Conservation (phyloP, 2,797 vertebrate genomes). For the Poecilia wingei region DNA sequence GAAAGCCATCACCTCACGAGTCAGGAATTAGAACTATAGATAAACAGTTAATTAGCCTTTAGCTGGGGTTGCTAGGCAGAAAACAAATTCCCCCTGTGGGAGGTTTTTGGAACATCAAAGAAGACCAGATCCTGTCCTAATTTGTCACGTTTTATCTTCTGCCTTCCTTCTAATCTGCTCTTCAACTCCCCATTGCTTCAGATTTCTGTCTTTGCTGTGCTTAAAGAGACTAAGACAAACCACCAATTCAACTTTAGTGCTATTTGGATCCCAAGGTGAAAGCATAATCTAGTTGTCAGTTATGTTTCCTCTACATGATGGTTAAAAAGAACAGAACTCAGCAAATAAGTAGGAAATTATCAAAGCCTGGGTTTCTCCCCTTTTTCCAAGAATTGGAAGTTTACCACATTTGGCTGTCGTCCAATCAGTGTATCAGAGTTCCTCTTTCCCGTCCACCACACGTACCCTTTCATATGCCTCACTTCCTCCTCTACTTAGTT, state of each 20-base stretch:
- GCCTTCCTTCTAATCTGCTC: constrained; percentile 52
- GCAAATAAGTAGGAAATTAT: constrained; percentile 3
- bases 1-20: constrained; percentile 25
- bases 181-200: constrained; percentile 47
- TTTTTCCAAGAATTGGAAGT: constrained; percentile 57
- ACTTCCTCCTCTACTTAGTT: constrained; percentile 21
- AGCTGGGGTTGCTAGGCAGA: constrained; percentile 59
- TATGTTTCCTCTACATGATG: neutral
- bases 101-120: constrained; percentile 56
- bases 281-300: constrained; percentile 8
- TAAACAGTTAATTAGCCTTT: constrained; percentile 55
- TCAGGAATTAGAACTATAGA: constrained; percentile 46
- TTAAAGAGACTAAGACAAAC: constrained; percentile 56
- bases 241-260: constrained; percentile 17
- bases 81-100: constrained; percentile 30
- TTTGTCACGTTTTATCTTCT: constrained; percentile 64
- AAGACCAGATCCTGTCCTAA: constrained; percentile 40
- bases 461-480: constrained; percentile 26
- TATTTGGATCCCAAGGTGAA: constrained; percentile 27
- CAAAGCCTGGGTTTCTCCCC: constrained; percentile 31
- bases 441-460: neutral
- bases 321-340: neutral
- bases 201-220: constrained; percentile 20
- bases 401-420: constrained; percentile 53
- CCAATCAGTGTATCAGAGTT: constrained; percentile 57